Base-by-base conservation (phyloP, 1,140 invertebrate species). In the Drosophila ficusphila region DNA sequence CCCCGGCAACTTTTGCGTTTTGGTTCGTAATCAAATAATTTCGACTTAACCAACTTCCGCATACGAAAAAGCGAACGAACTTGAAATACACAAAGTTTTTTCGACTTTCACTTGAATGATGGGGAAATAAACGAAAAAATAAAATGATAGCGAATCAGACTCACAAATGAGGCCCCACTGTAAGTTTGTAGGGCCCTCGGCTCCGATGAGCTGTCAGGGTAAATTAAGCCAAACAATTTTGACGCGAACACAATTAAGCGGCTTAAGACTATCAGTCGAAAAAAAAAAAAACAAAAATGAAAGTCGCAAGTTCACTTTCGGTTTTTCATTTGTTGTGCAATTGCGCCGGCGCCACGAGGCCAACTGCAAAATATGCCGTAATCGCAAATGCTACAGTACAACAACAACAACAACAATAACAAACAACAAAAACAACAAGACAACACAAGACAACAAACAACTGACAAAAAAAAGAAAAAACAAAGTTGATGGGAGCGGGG, bases 271-370 rank as follows among this genome's bases (percentile, higher is more conserved):
- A 85, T 85, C 79, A 85, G 33, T 18, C 7, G 16, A 19, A 31
- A 3, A 49, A 76, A 68, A 65, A 73, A 53, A 48, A 29, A n/a
- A 70, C 48, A 79, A 85, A 86, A 86, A 86, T 88, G 82, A 86
- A 86, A 86, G 82, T 86, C 82, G 82, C 82, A 86, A 86, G 82
- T 86, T 86, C 81, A 86, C 81, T 86, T 86, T 86, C 81, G 79
- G 69, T 88, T 88, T 86, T 74, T 56, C 39, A 18, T 79, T 47
- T 74, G 47, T 85, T 85, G 79, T 85, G 79, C 79, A 85, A 85
- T 79, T 68, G 79, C 81, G 79, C 81, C 76, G 81, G 81, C 68
- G 73, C 67, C 81, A 76, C 81, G 81, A 85, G 81, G 81, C 81
- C 81, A 85, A 86, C 81, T 61, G 77, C 72, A 81, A 86, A 86